These are phyloP conservation scores for Caenorhabditis macrosperma DNA, from an alignment of 2,888 invertebrate genomes.

Conservation along the genomic window DNA sequence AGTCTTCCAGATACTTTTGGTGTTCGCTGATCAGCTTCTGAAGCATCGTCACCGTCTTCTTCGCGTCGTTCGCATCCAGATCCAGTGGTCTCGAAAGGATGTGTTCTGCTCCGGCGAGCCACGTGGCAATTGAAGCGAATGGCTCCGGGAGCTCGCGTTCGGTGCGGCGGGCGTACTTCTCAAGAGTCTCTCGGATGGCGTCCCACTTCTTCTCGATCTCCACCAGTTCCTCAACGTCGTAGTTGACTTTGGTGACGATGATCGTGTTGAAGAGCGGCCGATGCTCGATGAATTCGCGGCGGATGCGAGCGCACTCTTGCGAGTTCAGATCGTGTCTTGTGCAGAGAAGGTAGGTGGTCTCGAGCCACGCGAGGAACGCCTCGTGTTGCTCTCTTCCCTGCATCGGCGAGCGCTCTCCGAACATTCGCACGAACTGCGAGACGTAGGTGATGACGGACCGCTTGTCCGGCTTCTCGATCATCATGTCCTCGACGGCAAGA, in stretches of 20 bases:
- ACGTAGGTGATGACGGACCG: slow-evolving; percentile 80
- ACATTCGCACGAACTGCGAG: slow-evolving; percentile 77
- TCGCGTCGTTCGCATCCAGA: slow-evolving; percentile 61
- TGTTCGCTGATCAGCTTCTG: slow-evolving; percentile 63
- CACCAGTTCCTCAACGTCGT: slow-evolving; percentile 68
- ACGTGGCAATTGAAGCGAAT: slow-evolving; percentile 66
- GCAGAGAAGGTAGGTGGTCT: slow-evolving; percentile 56
- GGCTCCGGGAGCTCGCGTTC: slow-evolving; percentile 69
- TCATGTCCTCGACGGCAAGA: slow-evolving; percentile 77
- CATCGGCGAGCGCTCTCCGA: slow-evolving; percentile 67
- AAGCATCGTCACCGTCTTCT: slow-evolving; percentile 54
- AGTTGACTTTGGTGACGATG: slow-evolving; percentile 69
- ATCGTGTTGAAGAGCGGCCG: slow-evolving; percentile 71
- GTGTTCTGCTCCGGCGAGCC: slow-evolving; percentile 67
- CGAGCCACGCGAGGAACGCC: slow-evolving; percentile 67
- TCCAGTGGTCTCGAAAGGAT: slow-evolving; percentile 61
- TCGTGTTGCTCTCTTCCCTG: slow-evolving; percentile 65
- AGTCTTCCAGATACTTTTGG: slow-evolving; percentile 69
- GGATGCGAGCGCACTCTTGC: slow-evolving; percentile 67
- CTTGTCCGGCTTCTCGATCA: slow-evolving; percentile 79
- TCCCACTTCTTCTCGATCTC: slow-evolving; percentile 74
- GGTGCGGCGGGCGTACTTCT: slow-evolving; percentile 62
- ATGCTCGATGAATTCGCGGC: slow-evolving; percentile 74
- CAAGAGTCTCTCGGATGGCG: slow-evolving; percentile 65
- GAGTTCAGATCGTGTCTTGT: slow-evolving; percentile 42